Evolutionary conservation across 2,888 invertebrate genomes (phyloP), one percentile per base, ranked within the genome.

Genomic region (Acanthosepion pharaonis): DNA sequence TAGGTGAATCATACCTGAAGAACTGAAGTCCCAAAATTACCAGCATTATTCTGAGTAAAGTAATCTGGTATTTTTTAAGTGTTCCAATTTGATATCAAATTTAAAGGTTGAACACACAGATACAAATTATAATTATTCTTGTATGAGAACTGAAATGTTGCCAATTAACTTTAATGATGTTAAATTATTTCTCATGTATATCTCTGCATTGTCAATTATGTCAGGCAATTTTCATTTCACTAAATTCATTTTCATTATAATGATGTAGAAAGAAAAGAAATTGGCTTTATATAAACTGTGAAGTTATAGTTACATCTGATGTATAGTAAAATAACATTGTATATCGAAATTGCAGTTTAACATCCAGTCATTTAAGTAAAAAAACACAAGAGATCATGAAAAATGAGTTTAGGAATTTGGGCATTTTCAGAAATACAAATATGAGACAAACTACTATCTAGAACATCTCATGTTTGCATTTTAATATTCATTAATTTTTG

Each of bases 151-250:
- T 78, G 23, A 78, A 78, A 78, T 15, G n/a, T n/a, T 78, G n/a
- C 78, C 78, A n/a, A n/a, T 78, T 78, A n/a, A 78, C n/a, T 78
- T 78, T 78, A 78, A 78, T 78, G 78, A 78, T 78, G n/a, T 33
- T 78, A n/a, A n/a, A 78, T 11, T 0, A 78, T 55, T 9, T 78
- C 0, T 28, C 78, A 78, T 78, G 11, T n/a, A 3, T 15, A 33
- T 15, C 23, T n/a, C 8, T 15, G 78, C n/a, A 15, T 78, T n/a
- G 18, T 78, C n/a, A 78, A 78, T 78, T 78, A 78, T 15, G n/a
- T 78, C n/a, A 78, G 33, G n/a, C n/a, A 78, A 78, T 78, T 78
- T 78, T 78, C 15, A 78, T n/a, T 33, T 3, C 11, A 6, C 78
- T 78, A 78, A 78, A 78, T 78, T 78, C 9, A 18, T 33, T 78